phyloP scores from a whole-genome alignment of 1,140 invertebrate genomes.

The Aradophagus sp. region DNA sequence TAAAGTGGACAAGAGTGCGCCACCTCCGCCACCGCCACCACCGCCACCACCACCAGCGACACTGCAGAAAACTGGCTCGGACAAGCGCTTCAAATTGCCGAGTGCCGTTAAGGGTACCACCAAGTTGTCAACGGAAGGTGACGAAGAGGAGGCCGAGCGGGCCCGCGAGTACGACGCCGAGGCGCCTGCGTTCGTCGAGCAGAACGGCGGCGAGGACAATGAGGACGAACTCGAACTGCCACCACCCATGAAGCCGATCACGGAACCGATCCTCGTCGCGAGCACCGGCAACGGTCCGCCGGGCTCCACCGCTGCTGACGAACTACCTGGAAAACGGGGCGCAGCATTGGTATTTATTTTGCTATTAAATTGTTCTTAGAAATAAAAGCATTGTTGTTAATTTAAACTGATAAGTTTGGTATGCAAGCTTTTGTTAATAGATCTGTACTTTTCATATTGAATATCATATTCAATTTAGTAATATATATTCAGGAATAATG shows the following conservation, averaged over 20 bases:
- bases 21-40: slow-evolving; percentile 64
- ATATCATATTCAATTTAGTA: too few relatives aligned
- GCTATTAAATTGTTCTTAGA: not conserved
- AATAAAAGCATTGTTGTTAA: too few relatives aligned
- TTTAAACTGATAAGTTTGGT: too few relatives aligned
- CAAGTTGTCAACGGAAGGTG: slow-evolving; percentile 63
- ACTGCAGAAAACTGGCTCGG: slow-evolving; percentile 82
- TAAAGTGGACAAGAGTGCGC: slow-evolving; percentile 84
- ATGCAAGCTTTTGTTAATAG: too few relatives aligned
- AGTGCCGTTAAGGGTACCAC: slow-evolving; percentile 51
- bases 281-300: slow-evolving; percentile 75
- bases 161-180: slow-evolving; percentile 66
- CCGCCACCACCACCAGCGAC: slow-evolving; percentile 76
- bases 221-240: slow-evolving; percentile 90
- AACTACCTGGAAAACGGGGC: slow-evolving; percentile 81
- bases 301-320: slow-evolving; percentile 77
- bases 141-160: slow-evolving; percentile 52
- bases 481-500: too few relatives aligned
- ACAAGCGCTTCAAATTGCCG: slow-evolving; percentile 86
- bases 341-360: slow-evolving; percentile 60
- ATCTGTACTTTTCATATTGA: too few relatives aligned
- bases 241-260: slow-evolving; percentile 96
- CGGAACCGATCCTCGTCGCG: slow-evolving; percentile 81
- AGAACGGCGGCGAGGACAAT: slow-evolving; percentile 84
- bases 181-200: slow-evolving; percentile 68